Evolutionary conservation across 30 jellyfish, hydroid and myxozoan genomes (phyloP), one percentile per base, ranked within the genome.

Genomic region (Chrysaora quinquecirrha): DNA sequence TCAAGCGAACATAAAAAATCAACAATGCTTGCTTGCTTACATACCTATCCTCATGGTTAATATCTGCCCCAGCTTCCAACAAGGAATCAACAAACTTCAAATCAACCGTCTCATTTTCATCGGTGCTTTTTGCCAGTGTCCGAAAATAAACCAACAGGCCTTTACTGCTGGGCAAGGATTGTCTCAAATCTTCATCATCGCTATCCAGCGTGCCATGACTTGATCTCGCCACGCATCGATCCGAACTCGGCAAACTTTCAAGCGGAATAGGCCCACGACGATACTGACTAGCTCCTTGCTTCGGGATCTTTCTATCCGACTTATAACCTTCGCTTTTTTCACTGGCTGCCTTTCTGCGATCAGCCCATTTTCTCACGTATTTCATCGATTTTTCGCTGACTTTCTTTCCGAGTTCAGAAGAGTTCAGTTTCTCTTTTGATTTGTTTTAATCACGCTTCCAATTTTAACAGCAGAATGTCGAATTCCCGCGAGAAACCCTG

Each of bases 31-130:
- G 54, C 14, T 3, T 38, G 11, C 54, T 3, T 38, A 38, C 54
- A 30, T 31, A 80, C 84, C 95, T 74, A 71, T 90, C 98, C 27
- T 73, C 58, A 64, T 76, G 90, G 71, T 90, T 84, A 30, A 85
- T 32, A 34, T 71, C 83, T 9, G 98, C 98, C 22, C 98, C 98
- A 32, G 90, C 98, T 49, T 78, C 77, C 30, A 90, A 60, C 64
- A 90, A 73, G 0, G 98, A 78, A 3, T 71, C 88, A 62, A 90
- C 90, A 62, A 90, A 90, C 14, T 81, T 61, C 58, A 90, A 65
- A 78, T 90, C 93, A 11, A 90, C 96, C 31, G 27, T 48, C 52
- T 90, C 98, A 47, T 81, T 48, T 32, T 90, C 95, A 54, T 85
- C 98, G 25, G 58, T 65, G 0, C 83, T 71, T 64, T 80, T 31